Base-by-base conservation (phyloP, 2,888 invertebrate genomes). In the Orthosia cruda region DNA sequence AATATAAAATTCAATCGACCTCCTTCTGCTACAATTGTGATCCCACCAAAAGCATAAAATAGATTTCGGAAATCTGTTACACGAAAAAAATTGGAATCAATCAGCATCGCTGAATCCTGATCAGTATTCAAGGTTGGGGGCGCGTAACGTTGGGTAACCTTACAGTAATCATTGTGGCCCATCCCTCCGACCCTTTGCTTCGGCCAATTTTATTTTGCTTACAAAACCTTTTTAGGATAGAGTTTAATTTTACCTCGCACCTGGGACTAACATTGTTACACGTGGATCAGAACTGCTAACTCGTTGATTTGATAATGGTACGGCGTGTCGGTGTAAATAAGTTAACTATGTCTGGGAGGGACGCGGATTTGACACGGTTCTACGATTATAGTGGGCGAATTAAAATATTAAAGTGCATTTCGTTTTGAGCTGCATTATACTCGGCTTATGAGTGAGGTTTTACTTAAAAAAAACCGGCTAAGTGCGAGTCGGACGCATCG, bases 211-310 rank as follows among this genome's bases (percentile, higher is more conserved):
- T 86, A 83, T 88, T 87, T 80, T 81, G 87, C 87, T 85, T 85
- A 85, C 88, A 67, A 75, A 87, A 80, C 86, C 86, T 88, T 90
- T 87, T 81, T 63, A 68, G 84, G 75, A 79, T 55, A 81, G 73
- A 80, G 80, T 89, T 88, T 89, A 89, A 89, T 91, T 87, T 85
- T 74, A 82, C 78, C 66, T 80, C 75, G 75, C 88, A 90, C 89
- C 88, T 91, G 89, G 73, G 83, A 80, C 84, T 81, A 80, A 84
- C 85, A 76, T 82, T 81, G 85, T 88, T 83, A 84, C 67, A 74
- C 78, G 74, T 77, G 86, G 81, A 86, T 83, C 86, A 85, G 83
- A 86, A 86, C 74, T 84, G 80, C 81, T 84, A 75, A 83, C 86
- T 77, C 64, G 76, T 75, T 84, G 74, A 81, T 79, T 81, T 75